A percentile compares a stretch with the other conserved stretches of the same genome.
Conservation (phyloP, 2,888 invertebrate species). For the Rhynchonema sp. region DNA sequence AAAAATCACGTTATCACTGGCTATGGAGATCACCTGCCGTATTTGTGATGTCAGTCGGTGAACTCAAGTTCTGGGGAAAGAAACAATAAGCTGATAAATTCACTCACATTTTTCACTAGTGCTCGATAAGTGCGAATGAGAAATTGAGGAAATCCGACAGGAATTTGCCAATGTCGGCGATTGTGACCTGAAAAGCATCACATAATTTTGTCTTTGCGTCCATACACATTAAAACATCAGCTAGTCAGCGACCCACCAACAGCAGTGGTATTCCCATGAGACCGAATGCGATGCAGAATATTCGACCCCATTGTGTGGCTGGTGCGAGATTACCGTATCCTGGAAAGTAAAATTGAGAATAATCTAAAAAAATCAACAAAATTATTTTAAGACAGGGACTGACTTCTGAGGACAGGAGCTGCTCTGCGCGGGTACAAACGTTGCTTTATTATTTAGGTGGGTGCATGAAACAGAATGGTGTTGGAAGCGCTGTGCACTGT, state of each 20-base stretch:
- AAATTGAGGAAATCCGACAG: background rate
- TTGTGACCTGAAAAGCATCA: background rate
- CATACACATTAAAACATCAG: background rate
- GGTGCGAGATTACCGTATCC: conserved; percentile 23
- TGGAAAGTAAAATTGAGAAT: conserved; percentile 5
- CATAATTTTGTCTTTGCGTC: background rate
- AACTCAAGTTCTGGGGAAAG: too few species aligned
- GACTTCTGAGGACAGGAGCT: too few species aligned
- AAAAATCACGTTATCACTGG: too few species aligned
- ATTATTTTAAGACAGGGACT: too few species aligned
- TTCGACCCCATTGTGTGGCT: conserved; percentile 13
- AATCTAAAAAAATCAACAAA: background rate
- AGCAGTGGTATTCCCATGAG: conserved; percentile 25
- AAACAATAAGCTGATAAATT: background rate
- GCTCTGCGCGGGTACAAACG: too few species aligned
- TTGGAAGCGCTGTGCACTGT: too few species aligned
- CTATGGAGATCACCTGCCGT: too few species aligned
- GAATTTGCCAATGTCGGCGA: background rate
- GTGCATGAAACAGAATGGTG: too few species aligned
- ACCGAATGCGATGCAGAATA: conserved; percentile 26
- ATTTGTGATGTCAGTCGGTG: too few species aligned
- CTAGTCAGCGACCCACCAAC: conserved; percentile 10
- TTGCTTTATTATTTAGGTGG: too few species aligned
- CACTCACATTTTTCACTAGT: conserved; percentile 22
- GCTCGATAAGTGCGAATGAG: conserved; percentile 18